Percentiles rank a stretch among this genome's conserved stretches.
Evolutionary conservation across 92 coral and sea anemone genomes (phyloP).

Genomic region (Umimayanthus kanabou): DNA sequence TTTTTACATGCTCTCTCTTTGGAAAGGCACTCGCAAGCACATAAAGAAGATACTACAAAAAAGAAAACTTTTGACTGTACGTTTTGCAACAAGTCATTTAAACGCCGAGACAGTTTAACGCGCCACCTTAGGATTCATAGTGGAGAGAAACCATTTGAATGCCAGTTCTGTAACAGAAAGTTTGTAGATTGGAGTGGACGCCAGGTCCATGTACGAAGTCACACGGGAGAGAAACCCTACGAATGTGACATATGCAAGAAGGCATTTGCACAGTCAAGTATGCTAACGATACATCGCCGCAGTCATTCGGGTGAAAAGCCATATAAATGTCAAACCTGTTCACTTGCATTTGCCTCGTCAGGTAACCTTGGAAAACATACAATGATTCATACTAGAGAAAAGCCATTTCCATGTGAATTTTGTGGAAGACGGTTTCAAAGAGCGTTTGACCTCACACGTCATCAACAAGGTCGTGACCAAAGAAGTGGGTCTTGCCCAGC

Average conservation of each 20-base stretch:
- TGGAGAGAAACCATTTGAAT: constrained; percentile 22
- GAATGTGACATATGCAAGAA: constrained; percentile 17
- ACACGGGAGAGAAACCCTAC: constrained; percentile 22
- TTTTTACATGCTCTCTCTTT: not conserved
- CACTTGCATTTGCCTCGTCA: constrained; percentile 15
- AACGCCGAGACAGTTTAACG: not conserved
- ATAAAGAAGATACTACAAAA: not conserved
- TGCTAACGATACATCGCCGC: constrained; percentile 11
- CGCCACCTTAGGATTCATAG: constrained; percentile 26
- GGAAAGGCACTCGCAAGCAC: not conserved
- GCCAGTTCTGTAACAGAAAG: constrained; percentile 4
- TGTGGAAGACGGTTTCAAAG: constrained; percentile 23
- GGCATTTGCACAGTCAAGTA: constrained; percentile 6
- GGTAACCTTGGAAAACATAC: constrained; percentile 12
- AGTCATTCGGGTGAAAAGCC: constrained; percentile 18
- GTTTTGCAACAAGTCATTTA: constrained; percentile 4
- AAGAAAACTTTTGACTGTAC: not conserved
- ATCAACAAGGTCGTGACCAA: not conserved
- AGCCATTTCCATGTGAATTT: not conserved
- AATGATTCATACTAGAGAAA: constrained; percentile 17
- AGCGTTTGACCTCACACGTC: constrained; percentile 6
- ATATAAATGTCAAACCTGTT: not conserved
- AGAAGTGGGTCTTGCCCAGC: constrained; percentile 11
- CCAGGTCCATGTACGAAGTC: not conserved
- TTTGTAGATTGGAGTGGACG: constrained; percentile 14